Evolutionary conservation across 2,888 invertebrate species (phyloP).

Genomic region (Cryptosula pallasiana): DNA sequence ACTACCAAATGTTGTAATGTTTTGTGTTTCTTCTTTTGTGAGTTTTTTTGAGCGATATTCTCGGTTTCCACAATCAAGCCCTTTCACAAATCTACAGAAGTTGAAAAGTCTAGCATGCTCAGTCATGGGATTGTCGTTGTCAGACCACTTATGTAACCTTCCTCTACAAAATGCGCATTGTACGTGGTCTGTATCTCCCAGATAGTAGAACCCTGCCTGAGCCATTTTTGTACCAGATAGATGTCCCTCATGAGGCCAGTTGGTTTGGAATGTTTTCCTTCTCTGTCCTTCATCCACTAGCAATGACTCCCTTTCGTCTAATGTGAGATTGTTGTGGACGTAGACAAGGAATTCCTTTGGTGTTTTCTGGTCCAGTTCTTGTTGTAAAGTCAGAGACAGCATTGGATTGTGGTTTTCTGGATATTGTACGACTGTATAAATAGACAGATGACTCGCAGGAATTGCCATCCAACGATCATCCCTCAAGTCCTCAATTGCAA

Average conservation of each 20-base stretch:
- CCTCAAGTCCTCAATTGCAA: no score
- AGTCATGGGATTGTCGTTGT: background rate
- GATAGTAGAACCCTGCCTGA: background rate
- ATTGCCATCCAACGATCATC: no score
- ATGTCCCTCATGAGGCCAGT: background rate
- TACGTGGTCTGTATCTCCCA: background rate
- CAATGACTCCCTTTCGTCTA: conserved; percentile 15
- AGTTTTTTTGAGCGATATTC: background rate
- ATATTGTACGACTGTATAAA: background rate
- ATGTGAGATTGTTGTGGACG: background rate
- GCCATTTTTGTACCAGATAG: conserved; percentile 15
- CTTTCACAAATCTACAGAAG: conserved; percentile 14
- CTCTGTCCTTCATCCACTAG: conserved; percentile 18
- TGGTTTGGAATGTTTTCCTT: background rate
- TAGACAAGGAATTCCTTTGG: background rate
- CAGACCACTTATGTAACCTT: background rate
- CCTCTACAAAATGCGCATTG: conserved; percentile 20
- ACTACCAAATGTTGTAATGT: background rate
- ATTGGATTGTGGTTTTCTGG: background rate
- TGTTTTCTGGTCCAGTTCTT: background rate
- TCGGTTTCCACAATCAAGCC: conserved; percentile 11
- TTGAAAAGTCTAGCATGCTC: background rate
- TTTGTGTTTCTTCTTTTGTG: background rate
- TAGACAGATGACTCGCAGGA: no score
- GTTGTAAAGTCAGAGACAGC: background rate